Evolutionary conservation across 1,140 invertebrate genomes (phyloP).

Genomic region (Zaprionus ornatus): DNA sequence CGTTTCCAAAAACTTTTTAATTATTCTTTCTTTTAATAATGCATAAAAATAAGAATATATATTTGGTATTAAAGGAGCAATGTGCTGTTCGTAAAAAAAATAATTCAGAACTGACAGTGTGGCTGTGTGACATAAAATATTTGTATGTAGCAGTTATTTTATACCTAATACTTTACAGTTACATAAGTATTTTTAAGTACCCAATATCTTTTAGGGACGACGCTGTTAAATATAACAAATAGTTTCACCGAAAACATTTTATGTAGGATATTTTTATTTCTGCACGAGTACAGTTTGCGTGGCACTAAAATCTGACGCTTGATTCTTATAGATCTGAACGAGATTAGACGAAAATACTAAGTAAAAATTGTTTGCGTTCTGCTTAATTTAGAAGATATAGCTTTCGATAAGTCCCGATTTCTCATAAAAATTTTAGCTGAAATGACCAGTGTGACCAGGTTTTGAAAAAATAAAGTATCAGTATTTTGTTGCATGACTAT

Average conservation of each 20-base stretch:
- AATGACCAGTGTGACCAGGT: no score
- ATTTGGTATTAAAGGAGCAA: slow-evolving; percentile 27
- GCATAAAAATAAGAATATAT: slow-evolving; percentile 17
- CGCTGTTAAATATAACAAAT: neutral
- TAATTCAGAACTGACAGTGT: slow-evolving; percentile 40
- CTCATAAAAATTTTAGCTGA: no score
- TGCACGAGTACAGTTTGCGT: no score
- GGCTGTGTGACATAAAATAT: slow-evolving; percentile 29
- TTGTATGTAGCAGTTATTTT: slow-evolving; percentile 19
- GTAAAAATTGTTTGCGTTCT: no score
- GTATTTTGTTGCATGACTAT: no score
- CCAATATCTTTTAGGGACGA: neutral
- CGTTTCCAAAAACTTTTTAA: neutral
- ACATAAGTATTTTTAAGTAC: neutral
- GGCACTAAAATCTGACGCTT: no score
- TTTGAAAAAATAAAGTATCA: no score
- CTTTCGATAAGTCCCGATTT: no score
- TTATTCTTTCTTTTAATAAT: slow-evolving; percentile 1
- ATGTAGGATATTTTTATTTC: neutral
- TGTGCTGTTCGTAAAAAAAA: slow-evolving; percentile 38
- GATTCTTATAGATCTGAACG: no score
- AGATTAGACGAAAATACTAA: no score
- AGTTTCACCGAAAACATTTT: no score
- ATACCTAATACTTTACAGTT: slow-evolving; percentile 19
- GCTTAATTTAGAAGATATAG: no score